These are phyloP conservation scores for Macaca fascicularis DNA, from an alignment of 2,113 vertebrate species.

Conservation along the genomic window T2T-MFA8v1.1 NC_088380.1:83688501-83689000, in stretches of 20 bases:
- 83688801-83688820: background rate
- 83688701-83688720: constrained; percentile 21
- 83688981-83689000: background rate
- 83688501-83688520: background rate
- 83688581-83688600: background rate
- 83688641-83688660: background rate
- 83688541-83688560: background rate
- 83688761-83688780: constrained; percentile 16
- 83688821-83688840: background rate
- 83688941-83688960: background rate
- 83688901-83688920: background rate
- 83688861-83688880: background rate
- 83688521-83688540: constrained; percentile 9
- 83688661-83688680: background rate
- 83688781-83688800: background rate
- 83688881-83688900: background rate
- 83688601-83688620: background rate
- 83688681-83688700: background rate
- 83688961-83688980: background rate
- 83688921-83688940: background rate
- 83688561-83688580: background rate
- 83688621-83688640: background rate
- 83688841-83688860: background rate
- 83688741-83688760: background rate
- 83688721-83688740: background rate